Percentiles rank a stretch among this genome's conserved stretches.
Conservation (phyloP, 2,888 invertebrate genomes). For the Ormyrus thymus region DNA sequence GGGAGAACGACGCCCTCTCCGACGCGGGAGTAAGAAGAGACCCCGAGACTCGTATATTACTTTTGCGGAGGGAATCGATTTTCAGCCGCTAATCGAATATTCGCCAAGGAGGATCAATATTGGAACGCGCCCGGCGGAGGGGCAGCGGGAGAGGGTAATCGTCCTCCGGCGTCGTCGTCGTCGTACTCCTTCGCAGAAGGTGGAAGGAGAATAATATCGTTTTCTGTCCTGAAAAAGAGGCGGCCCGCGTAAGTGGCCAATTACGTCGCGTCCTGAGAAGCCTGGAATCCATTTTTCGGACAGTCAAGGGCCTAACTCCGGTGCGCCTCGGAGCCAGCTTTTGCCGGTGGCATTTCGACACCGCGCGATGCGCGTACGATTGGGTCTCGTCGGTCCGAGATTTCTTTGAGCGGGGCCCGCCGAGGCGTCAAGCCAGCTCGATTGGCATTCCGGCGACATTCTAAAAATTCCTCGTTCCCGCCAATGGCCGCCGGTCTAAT, state of each 20-base stretch:
- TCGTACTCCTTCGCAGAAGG: conserved; percentile 43
- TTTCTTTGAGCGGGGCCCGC: too few relatives aligned
- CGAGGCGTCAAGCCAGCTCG: too few relatives aligned
- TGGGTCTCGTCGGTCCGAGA: too few relatives aligned
- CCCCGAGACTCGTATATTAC: conserved; percentile 51
- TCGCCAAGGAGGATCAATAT: conserved; percentile 40
- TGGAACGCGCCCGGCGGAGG: conserved; percentile 1
- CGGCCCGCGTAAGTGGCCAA: conserved; percentile 52
- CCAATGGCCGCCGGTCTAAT: conserved; percentile 5
- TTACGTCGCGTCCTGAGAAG: conserved; percentile 21
- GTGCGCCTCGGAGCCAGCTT: not conserved
- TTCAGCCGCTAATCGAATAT: conserved; percentile 52
- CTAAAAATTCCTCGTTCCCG: not conserved
- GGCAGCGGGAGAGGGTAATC: not conserved
- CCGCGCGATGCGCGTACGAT: not conserved
- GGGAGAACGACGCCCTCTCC: conserved; percentile 61
- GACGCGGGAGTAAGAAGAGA: conserved; percentile 36
- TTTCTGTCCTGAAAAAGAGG: conserved; percentile 17
- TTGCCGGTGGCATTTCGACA: not conserved
- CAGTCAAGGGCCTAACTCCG: not conserved
- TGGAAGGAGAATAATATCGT: conserved; percentile 51
- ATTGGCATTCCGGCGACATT: too few relatives aligned
- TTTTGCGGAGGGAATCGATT: conserved; percentile 53
- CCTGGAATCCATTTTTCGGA: not conserved
- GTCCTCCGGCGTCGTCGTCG: not conserved